Evolutionary conservation across 2,888 invertebrate genomes (phyloP).

Genomic region (Drosophila rellima): DNA sequence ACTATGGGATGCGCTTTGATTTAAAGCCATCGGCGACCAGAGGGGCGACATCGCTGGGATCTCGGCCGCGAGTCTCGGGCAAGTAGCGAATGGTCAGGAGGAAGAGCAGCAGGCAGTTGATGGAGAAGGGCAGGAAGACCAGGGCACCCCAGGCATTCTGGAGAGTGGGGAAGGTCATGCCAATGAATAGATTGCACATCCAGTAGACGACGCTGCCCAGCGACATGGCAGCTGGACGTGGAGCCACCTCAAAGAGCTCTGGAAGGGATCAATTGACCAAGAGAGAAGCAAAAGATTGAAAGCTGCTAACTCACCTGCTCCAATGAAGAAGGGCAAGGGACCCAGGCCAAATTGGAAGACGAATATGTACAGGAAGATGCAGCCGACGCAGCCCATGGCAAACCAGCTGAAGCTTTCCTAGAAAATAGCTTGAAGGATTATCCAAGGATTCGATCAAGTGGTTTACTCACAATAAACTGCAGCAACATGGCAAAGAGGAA

Average conservation of each 20-base stretch:
- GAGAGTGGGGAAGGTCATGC: slow-evolving; percentile 89
- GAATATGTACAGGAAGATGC: slow-evolving; percentile 91
- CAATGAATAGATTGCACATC: slow-evolving; percentile 94
- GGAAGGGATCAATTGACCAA: slow-evolving; percentile 53
- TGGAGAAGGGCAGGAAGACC: slow-evolving; percentile 91
- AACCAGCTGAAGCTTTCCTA: slow-evolving; percentile 89
- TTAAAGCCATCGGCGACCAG: slow-evolving; percentile 89
- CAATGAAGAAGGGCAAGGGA: slow-evolving; percentile 94
- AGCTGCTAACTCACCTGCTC: slow-evolving; percentile 87
- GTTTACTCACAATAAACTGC: slow-evolving; percentile 88
- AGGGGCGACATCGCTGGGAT: slow-evolving; percentile 88
- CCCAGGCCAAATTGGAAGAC: slow-evolving; percentile 94
- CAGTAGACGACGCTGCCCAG: slow-evolving; percentile 94
- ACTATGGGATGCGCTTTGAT: slow-evolving; percentile 82
- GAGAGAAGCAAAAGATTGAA: slow-evolving; percentile 36
- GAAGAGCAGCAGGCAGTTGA: slow-evolving; percentile 79
- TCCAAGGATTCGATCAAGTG: background rate
- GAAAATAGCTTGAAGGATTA: background rate
- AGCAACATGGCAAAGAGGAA: slow-evolving; percentile 89
- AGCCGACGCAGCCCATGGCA: slow-evolving; percentile 90
- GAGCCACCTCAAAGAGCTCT: slow-evolving; percentile 93
- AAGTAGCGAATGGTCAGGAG: slow-evolving; percentile 88
- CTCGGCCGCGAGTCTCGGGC: slow-evolving; percentile 91
- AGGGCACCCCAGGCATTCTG: slow-evolving; percentile 89
- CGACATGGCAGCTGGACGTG: slow-evolving; percentile 93